Conservation (phyloP, 2,113 vertebrate species). For the Chionomys nivalis region DNA sequence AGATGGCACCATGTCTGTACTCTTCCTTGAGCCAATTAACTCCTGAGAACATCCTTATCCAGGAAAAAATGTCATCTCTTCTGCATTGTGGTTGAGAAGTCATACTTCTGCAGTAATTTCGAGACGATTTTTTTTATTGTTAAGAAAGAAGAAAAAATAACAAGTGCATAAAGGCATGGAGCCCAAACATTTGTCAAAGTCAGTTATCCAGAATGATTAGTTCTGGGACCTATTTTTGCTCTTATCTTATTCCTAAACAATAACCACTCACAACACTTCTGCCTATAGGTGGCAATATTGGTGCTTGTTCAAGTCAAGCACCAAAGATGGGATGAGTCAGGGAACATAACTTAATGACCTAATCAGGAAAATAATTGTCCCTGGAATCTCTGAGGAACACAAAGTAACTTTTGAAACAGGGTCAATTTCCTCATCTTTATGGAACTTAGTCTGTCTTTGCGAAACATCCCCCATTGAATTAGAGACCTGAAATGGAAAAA, state of each 20-base stretch:
- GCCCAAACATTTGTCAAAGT: neutral
- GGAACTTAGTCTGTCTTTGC: neutral
- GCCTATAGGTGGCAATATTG: constrained; percentile 76
- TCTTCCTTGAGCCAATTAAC: neutral
- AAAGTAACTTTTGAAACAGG: constrained; percentile 19
- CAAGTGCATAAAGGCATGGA: neutral
- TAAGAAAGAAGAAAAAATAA: neutral
- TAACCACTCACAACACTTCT: neutral
- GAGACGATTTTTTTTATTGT: neutral
- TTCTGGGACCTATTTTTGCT: neutral
- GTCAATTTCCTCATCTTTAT: neutral
- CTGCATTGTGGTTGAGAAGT: neutral
- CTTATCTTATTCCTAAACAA: neutral
- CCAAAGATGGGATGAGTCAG: neutral
- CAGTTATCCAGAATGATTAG: neutral
- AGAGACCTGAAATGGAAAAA: neutral
- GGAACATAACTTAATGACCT: neutral
- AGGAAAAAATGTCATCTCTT: constrained; percentile 34
- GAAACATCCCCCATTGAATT: neutral
- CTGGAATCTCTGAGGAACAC: constrained; percentile 20
- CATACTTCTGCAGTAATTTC: neutral
- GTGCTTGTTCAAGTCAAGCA: constrained; percentile 8
- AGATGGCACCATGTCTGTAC: neutral
- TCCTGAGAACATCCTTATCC: neutral
- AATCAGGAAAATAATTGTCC: neutral